Evolutionary conservation across 2,113 vertebrate genomes (phyloP), one percentile per base, ranked within the genome.

Genomic region (Rhegmatorhina hoffmannsi): DNA sequence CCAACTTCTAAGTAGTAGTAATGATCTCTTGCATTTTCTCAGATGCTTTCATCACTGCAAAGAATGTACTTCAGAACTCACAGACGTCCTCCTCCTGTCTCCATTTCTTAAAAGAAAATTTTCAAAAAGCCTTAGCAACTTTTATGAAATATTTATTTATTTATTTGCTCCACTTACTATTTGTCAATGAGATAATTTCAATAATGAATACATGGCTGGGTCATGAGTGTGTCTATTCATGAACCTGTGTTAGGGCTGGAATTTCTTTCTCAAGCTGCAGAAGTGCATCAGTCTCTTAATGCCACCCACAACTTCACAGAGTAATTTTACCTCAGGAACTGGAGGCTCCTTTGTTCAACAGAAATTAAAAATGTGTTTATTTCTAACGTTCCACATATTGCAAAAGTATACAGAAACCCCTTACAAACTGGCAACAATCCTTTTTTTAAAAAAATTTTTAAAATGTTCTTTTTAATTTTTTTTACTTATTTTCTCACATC

Each of bases 391-490:
- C 34, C 58, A 36, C 9, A 28, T 40, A 17, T 68, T 33, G 17
- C 21, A 31, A 38, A 74, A 89, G 12, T 21, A 14, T 10, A 17
- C 33, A 34, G 84, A 85, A 36, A 7, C 1, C 5, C 5, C 43
- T 69, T 14, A 43, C 1, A 13, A 58, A 52, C 10, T 0, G 0
- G 15, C 19, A 64, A 29, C 2, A 3, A 8, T 3, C 2, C 13
- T 38, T 13, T 53, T 46, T 34, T 38, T n/a, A n/a, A n/a, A n/a
- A n/a, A n/a, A 25, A 52, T 52, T 13, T 28, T 50, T 43, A 43
- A 43, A 50, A 50, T 36, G 49, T 19, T 21, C 33, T 56, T 33
- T 12, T 19, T 17, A 34, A 25, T 47, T 15, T 1, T 44, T 58
- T 60, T 24, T 21, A 31, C 6, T 55, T 13, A 9, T 66, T 21